phyloP scores from a whole-genome alignment of 1,140 invertebrate species.

The Homarus americanus region DNA sequence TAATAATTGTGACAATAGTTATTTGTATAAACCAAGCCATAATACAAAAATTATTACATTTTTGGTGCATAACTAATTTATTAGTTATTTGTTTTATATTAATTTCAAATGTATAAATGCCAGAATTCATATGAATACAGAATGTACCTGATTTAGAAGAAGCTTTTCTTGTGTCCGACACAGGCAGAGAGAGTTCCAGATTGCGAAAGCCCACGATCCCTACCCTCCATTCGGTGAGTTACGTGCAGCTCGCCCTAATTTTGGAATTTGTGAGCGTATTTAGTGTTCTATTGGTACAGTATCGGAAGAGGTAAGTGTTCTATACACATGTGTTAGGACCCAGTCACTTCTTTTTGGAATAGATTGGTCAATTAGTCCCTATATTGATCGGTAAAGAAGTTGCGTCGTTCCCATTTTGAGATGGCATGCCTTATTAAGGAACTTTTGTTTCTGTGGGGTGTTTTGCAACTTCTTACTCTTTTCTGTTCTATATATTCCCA shows the following conservation, averaged over 20 bases:
- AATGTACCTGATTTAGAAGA: conserved; percentile 34
- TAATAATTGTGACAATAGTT: not conserved
- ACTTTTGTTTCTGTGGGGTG: not conserved
- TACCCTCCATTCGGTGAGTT: conserved; percentile 64
- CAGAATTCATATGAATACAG: not conserved
- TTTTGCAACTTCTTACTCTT: too few relatives aligned
- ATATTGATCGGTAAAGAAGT: conserved; percentile 63
- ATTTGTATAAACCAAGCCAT: not conserved
- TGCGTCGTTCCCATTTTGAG: conserved; percentile 48
- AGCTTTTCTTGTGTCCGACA: not conserved
- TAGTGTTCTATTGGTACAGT: not conserved
- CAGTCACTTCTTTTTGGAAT: not conserved
- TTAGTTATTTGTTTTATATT: not conserved
- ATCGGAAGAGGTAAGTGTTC: not conserved
- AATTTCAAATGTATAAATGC: not conserved
- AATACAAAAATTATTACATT: too few relatives aligned
- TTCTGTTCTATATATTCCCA: too few relatives aligned
- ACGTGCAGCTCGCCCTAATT: conserved; percentile 14
- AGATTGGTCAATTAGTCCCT: not conserved
- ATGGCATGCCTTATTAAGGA: not conserved
- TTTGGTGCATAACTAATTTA: not conserved
- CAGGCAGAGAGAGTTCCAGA: conserved; percentile 47
- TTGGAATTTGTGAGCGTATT: not conserved
- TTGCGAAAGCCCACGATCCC: conserved; percentile 56
- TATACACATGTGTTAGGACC: too few relatives aligned